phyloP scores from a whole-genome alignment of 2,797 vertebrate genomes.

The Anas capensis region DNA sequence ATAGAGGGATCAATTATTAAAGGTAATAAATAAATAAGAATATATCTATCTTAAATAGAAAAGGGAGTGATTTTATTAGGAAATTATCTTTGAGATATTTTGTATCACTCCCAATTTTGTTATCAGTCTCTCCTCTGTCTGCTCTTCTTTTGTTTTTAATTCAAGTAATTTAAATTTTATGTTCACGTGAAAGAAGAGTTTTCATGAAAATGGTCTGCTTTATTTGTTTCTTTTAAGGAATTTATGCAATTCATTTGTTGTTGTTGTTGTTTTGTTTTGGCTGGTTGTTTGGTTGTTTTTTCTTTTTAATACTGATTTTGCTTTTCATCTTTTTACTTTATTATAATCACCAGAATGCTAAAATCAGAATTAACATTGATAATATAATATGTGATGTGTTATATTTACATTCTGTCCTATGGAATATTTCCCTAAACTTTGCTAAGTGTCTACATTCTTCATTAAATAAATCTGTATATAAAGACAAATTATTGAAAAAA shows the following conservation, averaged over 20 bases:
- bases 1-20: background rate
- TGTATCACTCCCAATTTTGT: background rate
- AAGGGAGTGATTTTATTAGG: background rate
- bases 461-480: background rate
- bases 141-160: background rate
- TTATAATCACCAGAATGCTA: background rate
- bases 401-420: background rate
- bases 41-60: background rate
- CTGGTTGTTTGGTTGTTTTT: background rate
- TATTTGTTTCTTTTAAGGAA: background rate
- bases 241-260: background rate
- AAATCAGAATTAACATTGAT: background rate
- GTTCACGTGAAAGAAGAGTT: background rate
- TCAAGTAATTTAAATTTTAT: background rate
- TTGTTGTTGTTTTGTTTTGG: too few species aligned
- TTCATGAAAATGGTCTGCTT: background rate
- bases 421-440: background rate
- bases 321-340: background rate
- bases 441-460: background rate
- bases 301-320: background rate
- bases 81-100: accelerated
- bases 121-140: background rate
- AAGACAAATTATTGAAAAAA: background rate
- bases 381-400: background rate
- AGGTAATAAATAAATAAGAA: background rate